Percentiles rank a stretch among this genome's conserved stretches.
phyloP scores from a whole-genome alignment of 1,140 invertebrate genomes.

The Megalonaias nervosa region DNA sequence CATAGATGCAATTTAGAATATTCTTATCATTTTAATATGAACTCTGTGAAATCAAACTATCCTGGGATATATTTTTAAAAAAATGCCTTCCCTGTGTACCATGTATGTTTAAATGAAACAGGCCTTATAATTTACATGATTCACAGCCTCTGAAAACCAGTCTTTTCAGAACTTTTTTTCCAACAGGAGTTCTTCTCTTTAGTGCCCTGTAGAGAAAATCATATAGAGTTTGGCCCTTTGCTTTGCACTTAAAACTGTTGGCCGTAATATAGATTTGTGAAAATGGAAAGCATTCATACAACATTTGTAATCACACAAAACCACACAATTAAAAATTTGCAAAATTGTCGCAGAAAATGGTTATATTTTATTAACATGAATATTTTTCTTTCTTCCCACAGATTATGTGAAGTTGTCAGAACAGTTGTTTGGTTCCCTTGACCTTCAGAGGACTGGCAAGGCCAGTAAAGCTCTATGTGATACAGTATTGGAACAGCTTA shows the following conservation, averaged over 20 bases:
- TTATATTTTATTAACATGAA: neutral
- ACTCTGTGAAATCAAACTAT: too few species aligned
- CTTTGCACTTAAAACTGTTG: neutral
- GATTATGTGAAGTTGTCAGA: conserved; percentile 51
- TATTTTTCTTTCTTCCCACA: conserved; percentile 27
- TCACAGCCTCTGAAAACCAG: too few species aligned
- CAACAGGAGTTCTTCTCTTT: too few species aligned
- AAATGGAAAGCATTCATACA: neutral
- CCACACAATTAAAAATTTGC: neutral
- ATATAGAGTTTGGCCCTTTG: too few species aligned
- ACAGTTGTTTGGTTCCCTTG: conserved; percentile 50
- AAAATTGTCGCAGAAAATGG: neutral
- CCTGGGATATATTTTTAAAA: too few species aligned
- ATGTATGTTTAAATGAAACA: too few species aligned
- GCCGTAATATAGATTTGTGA: neutral
- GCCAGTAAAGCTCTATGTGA: conserved; percentile 59
- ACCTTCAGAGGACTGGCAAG: conserved; percentile 52
- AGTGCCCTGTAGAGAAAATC: too few species aligned
- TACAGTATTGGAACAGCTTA: conserved; percentile 53
- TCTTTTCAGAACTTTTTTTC: too few species aligned
- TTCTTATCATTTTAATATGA: too few species aligned
- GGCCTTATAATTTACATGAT: too few species aligned
- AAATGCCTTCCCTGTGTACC: too few species aligned
- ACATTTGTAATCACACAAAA: neutral
- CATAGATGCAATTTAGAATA: too few species aligned